Percentiles rank a stretch among this genome's conserved stretches.
phyloP scores from a whole-genome alignment of 2,797 vertebrate genomes.

The Helostoma temminkii region DNA sequence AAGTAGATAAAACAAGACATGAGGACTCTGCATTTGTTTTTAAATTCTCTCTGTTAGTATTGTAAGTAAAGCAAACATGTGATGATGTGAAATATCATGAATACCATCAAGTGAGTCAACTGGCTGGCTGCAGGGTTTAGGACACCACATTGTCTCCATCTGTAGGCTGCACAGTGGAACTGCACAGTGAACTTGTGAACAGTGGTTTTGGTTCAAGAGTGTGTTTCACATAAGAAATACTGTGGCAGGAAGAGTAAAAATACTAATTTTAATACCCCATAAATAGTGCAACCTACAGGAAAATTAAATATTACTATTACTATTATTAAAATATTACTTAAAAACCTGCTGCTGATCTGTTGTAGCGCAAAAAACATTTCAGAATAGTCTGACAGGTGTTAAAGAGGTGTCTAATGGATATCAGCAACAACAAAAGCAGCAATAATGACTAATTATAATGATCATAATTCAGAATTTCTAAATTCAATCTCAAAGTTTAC shows the following conservation, averaged over 20 bases:
- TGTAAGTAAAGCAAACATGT: not conserved
- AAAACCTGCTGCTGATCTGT: not conserved
- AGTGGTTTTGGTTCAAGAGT: not conserved
- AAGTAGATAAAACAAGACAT: slow-evolving; percentile 36
- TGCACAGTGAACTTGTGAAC: slow-evolving; percentile 6
- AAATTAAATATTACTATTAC: not conserved
- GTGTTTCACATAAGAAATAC: not conserved
- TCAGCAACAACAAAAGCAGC: not conserved
- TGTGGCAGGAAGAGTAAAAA: too few species aligned
- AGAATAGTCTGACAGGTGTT: too few species aligned
- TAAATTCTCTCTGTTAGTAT: not conserved
- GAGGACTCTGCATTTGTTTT: not conserved
- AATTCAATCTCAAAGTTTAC: too few species aligned
- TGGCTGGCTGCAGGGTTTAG: not conserved
- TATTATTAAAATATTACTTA: too few species aligned
- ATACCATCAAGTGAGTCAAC: not conserved
- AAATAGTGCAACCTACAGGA: not conserved
- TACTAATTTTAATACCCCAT: too few species aligned
- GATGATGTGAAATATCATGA: slow-evolving; percentile 5
- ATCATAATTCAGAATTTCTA: too few species aligned
- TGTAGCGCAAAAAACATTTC: too few species aligned
- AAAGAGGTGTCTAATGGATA: not conserved
- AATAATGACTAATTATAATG: not conserved
- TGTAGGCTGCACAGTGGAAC: slow-evolving; percentile 30
- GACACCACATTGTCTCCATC: slow-evolving; percentile 39